A percentile compares a stretch with the other conserved stretches of the same genome.
Evolutionary conservation across 2,888 invertebrate genomes (phyloP).

Genomic region (Archaeoteleia sp.): DNA sequence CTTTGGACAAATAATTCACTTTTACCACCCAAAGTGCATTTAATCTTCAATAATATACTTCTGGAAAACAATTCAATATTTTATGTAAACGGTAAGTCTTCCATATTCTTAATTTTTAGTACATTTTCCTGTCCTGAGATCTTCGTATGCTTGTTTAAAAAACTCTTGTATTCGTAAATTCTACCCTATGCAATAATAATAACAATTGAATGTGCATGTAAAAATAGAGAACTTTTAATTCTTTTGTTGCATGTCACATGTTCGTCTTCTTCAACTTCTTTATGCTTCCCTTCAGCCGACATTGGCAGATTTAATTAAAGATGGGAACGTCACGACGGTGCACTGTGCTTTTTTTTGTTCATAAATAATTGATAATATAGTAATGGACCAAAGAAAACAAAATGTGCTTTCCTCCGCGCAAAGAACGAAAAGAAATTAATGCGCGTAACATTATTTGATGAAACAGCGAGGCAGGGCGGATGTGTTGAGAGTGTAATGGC

Average conservation of each 20-base stretch:
- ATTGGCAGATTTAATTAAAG: slow-evolving; percentile 69
- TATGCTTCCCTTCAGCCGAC: slow-evolving; percentile 46
- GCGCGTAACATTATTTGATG: slow-evolving; percentile 48
- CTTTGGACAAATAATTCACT: too few species aligned
- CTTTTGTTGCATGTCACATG: slow-evolving; percentile 21
- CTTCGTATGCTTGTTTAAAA: too few species aligned
- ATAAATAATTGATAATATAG: slow-evolving; percentile 69
- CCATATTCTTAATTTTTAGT: too few species aligned
- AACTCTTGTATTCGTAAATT: too few species aligned
- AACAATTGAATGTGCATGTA: too few species aligned
- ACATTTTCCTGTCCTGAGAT: too few species aligned
- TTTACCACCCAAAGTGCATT: too few species aligned
- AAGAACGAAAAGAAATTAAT: slow-evolving; percentile 46
- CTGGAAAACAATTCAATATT: too few species aligned
- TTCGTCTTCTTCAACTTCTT: slow-evolving; percentile 41
- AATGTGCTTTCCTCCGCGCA: slow-evolving; percentile 40
- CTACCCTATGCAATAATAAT: too few species aligned
- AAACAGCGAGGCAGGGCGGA: slow-evolving; percentile 34
- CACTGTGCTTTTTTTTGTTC: slow-evolving; percentile 63
- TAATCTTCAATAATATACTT: too few species aligned
- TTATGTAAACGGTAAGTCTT: too few species aligned
- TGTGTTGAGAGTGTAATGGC: slow-evolving; percentile 44
- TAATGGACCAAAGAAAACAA: slow-evolving; percentile 61
- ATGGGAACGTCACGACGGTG: slow-evolving; percentile 66
- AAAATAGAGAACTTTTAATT: slow-evolving; percentile 19